Conservation (phyloP, 2,888 invertebrate species). For the Pediacus dermestoides region DNA sequence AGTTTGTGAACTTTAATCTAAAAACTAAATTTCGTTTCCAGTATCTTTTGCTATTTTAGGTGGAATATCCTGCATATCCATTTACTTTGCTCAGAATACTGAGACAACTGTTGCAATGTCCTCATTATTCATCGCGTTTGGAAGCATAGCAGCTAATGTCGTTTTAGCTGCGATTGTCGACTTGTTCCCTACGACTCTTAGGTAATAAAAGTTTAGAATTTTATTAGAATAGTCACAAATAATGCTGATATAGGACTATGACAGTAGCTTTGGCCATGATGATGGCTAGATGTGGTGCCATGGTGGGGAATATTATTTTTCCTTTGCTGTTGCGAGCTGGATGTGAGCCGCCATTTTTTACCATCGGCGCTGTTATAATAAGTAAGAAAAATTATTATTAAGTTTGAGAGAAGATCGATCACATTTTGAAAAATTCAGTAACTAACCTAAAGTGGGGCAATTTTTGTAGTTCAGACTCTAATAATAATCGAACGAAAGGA, state of each 20-base stretch:
- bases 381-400: conserved; percentile 48
- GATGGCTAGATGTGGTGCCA: conserved; percentile 67
- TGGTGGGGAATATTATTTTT: conserved; percentile 68
- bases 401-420: no score
- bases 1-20: background rate
- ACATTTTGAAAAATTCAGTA: no score
- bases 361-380: conserved; percentile 60
- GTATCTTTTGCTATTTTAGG: conserved; percentile 39
- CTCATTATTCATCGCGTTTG: conserved; percentile 55
- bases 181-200: conserved; percentile 63
- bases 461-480: no score
- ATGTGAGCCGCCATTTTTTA: conserved; percentile 69
- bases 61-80: conserved; percentile 52
- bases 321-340: conserved; percentile 65
- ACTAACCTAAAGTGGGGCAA: no score
- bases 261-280: conserved; percentile 69
- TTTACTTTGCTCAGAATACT: conserved; percentile 59
- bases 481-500: background rate
- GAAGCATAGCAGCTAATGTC: conserved; percentile 59
- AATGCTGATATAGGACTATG: conserved; percentile 60
- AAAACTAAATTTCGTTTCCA: conserved; percentile 21
- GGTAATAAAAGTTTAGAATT: conserved; percentile 48
- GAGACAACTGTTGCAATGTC: conserved; percentile 46
- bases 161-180: conserved; percentile 62
- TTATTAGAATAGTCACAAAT: conserved; percentile 9